Conservation (phyloP, 2,113 vertebrate genomes). For the Periophthalmus modestus region DNA sequence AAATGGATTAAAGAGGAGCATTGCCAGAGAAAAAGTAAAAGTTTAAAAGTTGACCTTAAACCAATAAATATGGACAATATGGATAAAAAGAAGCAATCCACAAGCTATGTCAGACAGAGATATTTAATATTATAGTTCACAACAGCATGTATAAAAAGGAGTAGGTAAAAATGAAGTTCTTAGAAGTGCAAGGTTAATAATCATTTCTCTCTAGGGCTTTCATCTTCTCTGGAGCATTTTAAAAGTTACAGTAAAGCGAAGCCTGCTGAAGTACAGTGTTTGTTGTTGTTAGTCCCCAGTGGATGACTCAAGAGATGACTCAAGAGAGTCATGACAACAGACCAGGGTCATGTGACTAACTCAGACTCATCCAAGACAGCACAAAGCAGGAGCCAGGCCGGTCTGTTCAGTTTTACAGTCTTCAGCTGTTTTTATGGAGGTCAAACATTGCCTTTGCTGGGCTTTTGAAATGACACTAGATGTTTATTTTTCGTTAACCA, state of each 20-base stretch:
- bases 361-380: conserved; percentile 4
- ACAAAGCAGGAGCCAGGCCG: conserved; percentile 19
- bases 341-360: conserved; percentile 48
- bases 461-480: conserved; percentile 14
- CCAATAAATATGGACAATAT: no score
- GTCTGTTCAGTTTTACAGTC: conserved; percentile 18
- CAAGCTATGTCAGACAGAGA: no score
- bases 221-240: not conserved
- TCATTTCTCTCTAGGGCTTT: not conserved
- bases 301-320: conserved; percentile 38
- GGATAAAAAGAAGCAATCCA: no score
- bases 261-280: not conserved
- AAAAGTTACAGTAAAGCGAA: not conserved
- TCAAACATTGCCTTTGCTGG: conserved; percentile 4
- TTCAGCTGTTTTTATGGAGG: conserved; percentile 7
- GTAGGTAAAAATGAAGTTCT: no score
- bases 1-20: no score
- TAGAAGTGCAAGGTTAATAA: no score
- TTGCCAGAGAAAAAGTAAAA: no score
- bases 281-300: conserved; percentile 11
- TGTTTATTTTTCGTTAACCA: not conserved
- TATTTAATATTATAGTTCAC: no score
- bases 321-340: conserved; percentile 33
- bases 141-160: no score
- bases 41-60: no score